Conservation (phyloP, 92 coral and sea anemone species). For the Palythoa grandiflora region DNA sequence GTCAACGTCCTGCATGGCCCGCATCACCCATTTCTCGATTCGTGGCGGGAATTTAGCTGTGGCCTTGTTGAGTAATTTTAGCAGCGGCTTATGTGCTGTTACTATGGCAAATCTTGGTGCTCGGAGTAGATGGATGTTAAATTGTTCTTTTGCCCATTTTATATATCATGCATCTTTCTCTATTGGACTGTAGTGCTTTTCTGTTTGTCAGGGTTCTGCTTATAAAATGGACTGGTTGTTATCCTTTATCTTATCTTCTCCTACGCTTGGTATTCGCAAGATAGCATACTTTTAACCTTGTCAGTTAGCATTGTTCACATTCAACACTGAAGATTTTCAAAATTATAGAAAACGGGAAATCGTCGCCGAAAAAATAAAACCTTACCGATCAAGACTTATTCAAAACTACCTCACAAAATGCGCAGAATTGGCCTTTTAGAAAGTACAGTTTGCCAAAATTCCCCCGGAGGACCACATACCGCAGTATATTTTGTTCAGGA, state of each 20-base stretch:
- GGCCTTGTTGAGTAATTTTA: conserved; percentile 63
- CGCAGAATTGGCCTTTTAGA: no score
- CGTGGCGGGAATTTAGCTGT: conserved; percentile 63
- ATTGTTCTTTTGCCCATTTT: conserved; percentile 69
- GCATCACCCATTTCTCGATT: neutral
- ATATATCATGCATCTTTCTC: conserved; percentile 68
- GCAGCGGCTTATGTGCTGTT: conserved; percentile 67
- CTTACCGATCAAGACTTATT: no score
- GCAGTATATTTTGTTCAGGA: no score
- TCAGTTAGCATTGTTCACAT: no score
- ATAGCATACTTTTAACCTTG: no score
- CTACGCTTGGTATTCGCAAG: no score
- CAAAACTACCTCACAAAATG: no score
- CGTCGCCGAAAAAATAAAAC: no score
- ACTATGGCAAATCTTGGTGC: conserved; percentile 61
- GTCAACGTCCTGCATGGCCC: neutral
- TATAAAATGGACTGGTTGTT: conserved; percentile 75
- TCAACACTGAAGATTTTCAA: no score
- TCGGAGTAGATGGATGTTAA: conserved; percentile 74
- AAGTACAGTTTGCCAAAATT: no score
- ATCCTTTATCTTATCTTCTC: conserved; percentile 2
- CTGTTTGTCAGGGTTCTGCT: conserved; percentile 67
- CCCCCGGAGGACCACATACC: no score
- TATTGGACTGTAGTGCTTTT: conserved; percentile 69
- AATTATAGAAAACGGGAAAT: no score